Percentiles rank a stretch among this genome's conserved stretches.
Evolutionary conservation across 2,113 vertebrate genomes (phyloP).

Genomic region (Platycercus adscitus): DNA sequence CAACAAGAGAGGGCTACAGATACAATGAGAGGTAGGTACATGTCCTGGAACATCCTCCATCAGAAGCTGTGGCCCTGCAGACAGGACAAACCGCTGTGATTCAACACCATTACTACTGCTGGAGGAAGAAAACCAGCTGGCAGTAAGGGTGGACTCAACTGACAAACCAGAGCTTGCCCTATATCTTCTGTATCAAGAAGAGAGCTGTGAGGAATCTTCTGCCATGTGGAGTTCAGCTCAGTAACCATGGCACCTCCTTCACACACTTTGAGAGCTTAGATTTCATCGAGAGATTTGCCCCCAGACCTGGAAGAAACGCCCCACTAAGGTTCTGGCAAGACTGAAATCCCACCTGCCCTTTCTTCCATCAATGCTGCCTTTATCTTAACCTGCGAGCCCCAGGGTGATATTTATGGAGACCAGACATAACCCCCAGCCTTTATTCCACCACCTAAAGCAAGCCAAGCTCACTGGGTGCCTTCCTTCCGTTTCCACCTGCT

Average conservation of each 20-base stretch:
- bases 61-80: neutral
- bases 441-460: rapidly evolving
- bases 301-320: neutral
- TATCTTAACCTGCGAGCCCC: neutral
- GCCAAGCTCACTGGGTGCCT: neutral
- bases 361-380: neutral
- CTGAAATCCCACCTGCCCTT: neutral
- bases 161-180: neutral
- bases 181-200: neutral
- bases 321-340: neutral
- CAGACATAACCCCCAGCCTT: neutral
- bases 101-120: neutral
- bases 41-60: neutral
- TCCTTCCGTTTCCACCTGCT: neutral
- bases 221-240: neutral
- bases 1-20: neutral
- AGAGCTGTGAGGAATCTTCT: neutral
- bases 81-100: neutral
- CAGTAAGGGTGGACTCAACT: neutral
- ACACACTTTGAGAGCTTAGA: rapidly evolving
- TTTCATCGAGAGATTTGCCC: neutral
- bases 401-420: neutral
- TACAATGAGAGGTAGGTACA: neutral
- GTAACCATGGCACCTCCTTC: neutral
- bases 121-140: neutral